Evolutionary conservation across 2,113 vertebrate species (phyloP).

Genomic region (Pelusios castaneus): DNA sequence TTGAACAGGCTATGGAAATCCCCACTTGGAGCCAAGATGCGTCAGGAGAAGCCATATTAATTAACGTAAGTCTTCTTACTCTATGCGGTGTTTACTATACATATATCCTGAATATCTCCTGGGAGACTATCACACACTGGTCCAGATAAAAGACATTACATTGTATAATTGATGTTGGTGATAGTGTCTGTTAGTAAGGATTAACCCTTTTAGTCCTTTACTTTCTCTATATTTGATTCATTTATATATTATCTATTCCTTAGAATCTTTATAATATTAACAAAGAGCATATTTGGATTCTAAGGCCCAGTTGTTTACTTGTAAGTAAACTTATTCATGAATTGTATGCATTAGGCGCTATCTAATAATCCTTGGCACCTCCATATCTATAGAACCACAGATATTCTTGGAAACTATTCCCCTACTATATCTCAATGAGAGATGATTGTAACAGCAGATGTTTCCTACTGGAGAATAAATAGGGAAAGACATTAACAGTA

Average conservation of each 20-base stretch:
- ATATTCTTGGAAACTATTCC: too few relatives aligned
- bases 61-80: background rate
- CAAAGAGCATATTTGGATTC: background rate
- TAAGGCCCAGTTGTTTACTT: background rate
- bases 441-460: background rate
- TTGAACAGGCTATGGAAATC: background rate
- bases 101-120: background rate
- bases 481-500: background rate
- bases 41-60: background rate
- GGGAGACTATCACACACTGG: background rate
- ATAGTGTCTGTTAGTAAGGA: background rate
- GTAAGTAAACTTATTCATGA: background rate
- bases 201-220: background rate
- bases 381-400: too few relatives aligned
- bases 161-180: background rate
- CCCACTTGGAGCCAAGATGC: background rate
- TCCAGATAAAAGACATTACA: background rate
- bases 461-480: background rate
- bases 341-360: background rate
- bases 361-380: too few relatives aligned
- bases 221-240: background rate
- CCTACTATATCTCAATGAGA: too few relatives aligned
- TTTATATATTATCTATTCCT: background rate
- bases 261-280: background rate
- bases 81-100: background rate